A percentile compares a stretch with the other conserved stretches of the same genome.
These are phyloP conservation scores for Phasia obesa DNA, from an alignment of 2,888 invertebrate species.

Conservation along the genomic window DNA sequence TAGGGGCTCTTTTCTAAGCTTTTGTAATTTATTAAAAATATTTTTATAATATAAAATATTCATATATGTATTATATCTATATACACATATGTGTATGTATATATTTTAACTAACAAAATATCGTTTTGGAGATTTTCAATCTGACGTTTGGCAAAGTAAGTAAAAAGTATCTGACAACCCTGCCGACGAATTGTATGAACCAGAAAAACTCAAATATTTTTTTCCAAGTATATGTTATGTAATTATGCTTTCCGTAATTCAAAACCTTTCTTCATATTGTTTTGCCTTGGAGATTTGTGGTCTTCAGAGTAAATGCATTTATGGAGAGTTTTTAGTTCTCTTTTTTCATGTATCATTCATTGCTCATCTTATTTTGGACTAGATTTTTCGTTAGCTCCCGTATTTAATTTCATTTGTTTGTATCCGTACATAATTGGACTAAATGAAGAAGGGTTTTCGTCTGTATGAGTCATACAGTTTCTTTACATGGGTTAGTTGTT, in stretches of 20 bases:
- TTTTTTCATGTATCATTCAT: constrained; percentile 10
- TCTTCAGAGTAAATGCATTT: constrained; percentile 29
- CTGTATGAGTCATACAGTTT: constrained; percentile 11
- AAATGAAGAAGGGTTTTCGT: constrained; percentile 11
- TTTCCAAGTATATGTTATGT: too few relatives aligned
- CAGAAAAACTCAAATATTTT: constrained; percentile 54
- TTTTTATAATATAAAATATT: too few relatives aligned
- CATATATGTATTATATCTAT: too few relatives aligned
- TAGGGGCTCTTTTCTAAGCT: too few relatives aligned
- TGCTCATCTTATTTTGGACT: constrained; percentile 48
- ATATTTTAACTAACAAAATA: too few relatives aligned
- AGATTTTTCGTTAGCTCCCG: constrained; percentile 2
- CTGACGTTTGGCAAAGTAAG: too few relatives aligned
- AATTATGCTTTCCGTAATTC: background rate
- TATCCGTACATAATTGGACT: constrained; percentile 11
- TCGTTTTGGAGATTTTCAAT: too few relatives aligned
- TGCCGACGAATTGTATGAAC: constrained; percentile 3
- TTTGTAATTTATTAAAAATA: too few relatives aligned
- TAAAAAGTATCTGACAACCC: too few relatives aligned
- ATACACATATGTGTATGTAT: background rate
- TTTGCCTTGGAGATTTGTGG: constrained; percentile 18
- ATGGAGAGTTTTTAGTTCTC: constrained; percentile 6
- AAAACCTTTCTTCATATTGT: background rate
- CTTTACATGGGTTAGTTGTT: background rate
- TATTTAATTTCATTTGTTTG: background rate